Evolutionary conservation across 2,888 invertebrate species (phyloP), one percentile per base, ranked within the genome.

Genomic region (Micoletzkya japonica): DNA sequence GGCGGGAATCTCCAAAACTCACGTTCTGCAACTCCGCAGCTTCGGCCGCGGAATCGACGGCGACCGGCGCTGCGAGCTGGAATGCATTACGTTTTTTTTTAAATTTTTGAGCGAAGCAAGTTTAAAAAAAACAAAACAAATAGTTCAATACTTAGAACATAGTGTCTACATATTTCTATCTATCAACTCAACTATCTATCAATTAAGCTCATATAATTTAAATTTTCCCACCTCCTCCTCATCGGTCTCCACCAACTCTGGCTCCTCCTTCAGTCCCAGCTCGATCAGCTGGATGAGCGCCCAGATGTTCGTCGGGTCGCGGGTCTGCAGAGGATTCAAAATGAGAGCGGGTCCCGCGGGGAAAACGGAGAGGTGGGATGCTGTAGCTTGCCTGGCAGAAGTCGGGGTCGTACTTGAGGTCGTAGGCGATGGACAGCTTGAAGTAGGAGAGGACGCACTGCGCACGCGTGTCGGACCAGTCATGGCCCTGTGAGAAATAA

Each of bases 381-480:
- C 36, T 24, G 17, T 54, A 24, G n/a, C 20, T 28, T 39, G 84
- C 84, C 64, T 80, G 73, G 73, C 84, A 84, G 68, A 84, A 84
- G 32, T 84, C 79, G 14, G 82, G 77, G 74, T 82, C 83, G 70
- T 84, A 84, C 70, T 80, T 75, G 10, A 84, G 75, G 44, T 78
- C 75, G 69, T 83, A 82, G 60, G 75, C 74, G 73, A 82, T 76
- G 49, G 81, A 74, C 59, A 84, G 73, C 71, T 83, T 82, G 78
- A 81, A 84, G 71, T 84, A 84, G 68, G 84, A 80, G 54, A 84
- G 75, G 28, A 82, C 77, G 67, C 84, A 84, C 64, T 84, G 84
- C 24, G 84, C 74, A 36, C 75, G 72, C 52, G 77, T 77, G 70
- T 82, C 79, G 14, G 74, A 74, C 84, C 84, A 84, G 66, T 83